Base-by-base conservation (phyloP, 2,797 vertebrate species). In the Melanogrammus aeglefinus region DNA sequence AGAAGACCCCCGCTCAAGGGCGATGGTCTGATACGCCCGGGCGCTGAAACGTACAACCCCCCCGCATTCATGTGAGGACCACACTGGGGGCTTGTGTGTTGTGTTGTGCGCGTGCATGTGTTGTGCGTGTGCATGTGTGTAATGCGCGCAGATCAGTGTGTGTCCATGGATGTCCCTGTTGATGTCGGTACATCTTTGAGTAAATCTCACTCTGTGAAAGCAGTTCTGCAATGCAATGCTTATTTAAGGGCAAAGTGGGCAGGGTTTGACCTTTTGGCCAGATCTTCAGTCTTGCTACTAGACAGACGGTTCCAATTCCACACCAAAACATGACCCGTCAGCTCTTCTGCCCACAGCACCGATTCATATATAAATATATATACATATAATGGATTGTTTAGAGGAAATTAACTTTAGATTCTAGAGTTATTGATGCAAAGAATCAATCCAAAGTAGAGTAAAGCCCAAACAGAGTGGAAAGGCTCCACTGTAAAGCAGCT, bases 11-110 rank as follows among this genome's bases (percentile, higher is more conserved):
- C 96, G 94, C 79, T 97, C 96, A 74, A 99, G 89, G 6, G 93
- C 92, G 81, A 97, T 94, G 36, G 95, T 96, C 87, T 96, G 96
- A 81, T 96, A 97, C 76, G 94, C 94, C 74, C 95, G 95, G 84
- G 95, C 90, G 66, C 97, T 98, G 86, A 27, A 69, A 69, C 63
- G 27, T 6, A 69, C 63, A 69, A 24, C 21, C 21, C 21, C 21
- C 57, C 21, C 57, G 14, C 57, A 63, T 9, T 7, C 57, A 63
- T 9, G 57, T n/a, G n/a, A n/a, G 57, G 57, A 63, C 8, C 57
- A 63, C 57, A 63, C 57, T 8, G 6, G 16, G 21, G 6, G 57
- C 57, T 63, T 24, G 57, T 63, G 57, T 63, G n/a, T n/a, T 44
- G 39, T 12, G 13, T 44, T 6, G 8, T 38, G 36, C 36, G 36